Conservation (phyloP, 1,140 invertebrate species). For the Philotrypesis tridentata region DNA sequence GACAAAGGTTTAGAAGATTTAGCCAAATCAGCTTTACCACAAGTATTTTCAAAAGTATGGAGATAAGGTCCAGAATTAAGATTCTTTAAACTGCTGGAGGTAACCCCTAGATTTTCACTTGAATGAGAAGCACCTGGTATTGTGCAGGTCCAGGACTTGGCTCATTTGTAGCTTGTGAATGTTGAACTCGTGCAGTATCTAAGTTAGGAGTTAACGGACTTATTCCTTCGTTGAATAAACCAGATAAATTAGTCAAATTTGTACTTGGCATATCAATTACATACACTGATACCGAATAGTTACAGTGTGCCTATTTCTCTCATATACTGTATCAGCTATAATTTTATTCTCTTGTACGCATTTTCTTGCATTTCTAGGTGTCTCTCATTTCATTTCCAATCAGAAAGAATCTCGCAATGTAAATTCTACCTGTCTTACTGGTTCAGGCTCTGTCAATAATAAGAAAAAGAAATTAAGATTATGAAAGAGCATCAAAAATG, state of each 20-base stretch:
- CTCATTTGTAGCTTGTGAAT: constrained; percentile 21
- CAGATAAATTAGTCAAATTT: not conserved
- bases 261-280: constrained; percentile 48
- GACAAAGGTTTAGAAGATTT: not conserved
- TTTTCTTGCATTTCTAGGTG: constrained; percentile 49
- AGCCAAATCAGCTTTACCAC: constrained; percentile 18
- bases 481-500: not conserved
- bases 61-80: constrained; percentile 1
- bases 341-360: constrained; percentile 60
- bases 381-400: constrained; percentile 57
- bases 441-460: constrained; percentile 51
- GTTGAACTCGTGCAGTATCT: not conserved
- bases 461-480: not conserved
- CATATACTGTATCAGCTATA: constrained; percentile 30
- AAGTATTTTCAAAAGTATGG: not conserved
- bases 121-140: not conserved
- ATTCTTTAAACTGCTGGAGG: not conserved
- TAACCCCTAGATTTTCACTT: not conserved
- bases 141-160: not conserved
- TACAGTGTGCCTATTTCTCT: not conserved
- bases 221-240: not conserved
- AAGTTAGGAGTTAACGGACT: not conserved
- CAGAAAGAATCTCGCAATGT: constrained; percentile 37
- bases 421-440: constrained; percentile 40
- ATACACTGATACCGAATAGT: constrained; percentile 56